Evolutionary conservation across 2,113 vertebrate species (phyloP).

Genomic region (Thamnophis sirtalis): DNA sequence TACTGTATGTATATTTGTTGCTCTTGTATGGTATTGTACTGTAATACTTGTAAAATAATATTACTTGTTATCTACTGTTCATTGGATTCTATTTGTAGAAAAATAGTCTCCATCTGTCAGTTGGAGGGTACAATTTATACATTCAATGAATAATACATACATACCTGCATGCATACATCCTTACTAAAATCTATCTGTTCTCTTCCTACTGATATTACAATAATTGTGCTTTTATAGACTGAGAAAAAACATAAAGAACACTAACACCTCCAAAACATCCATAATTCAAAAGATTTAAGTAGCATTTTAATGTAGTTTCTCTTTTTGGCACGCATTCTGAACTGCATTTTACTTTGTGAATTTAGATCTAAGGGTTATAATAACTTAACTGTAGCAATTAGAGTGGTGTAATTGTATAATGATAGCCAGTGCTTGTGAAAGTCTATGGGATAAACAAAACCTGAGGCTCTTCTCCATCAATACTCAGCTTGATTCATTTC

Average conservation of each 20-base stretch:
- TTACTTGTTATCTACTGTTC: neutral
- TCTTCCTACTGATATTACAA: neutral
- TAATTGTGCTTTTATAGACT: neutral
- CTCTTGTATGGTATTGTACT: neutral
- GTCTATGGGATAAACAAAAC: constrained; percentile 26
- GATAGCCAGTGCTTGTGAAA: constrained; percentile 24
- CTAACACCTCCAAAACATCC: neutral
- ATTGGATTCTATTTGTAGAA: neutral
- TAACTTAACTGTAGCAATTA: constrained; percentile 21
- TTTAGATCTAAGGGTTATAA: constrained; percentile 3
- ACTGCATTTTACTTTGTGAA: neutral
- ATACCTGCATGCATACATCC: neutral
- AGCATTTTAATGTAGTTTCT: neutral
- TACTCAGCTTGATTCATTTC: neutral
- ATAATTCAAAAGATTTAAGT: neutral
- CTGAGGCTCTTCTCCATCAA: constrained; percentile 28
- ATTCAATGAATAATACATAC: neutral
- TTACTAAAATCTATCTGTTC: neutral
- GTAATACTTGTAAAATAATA: neutral
- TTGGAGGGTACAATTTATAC: neutral
- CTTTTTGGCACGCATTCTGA: neutral
- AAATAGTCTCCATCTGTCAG: neutral
- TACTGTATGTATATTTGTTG: neutral
- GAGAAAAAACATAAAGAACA: neutral
- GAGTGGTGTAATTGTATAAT: neutral